Percentiles rank a stretch among this genome's conserved stretches.
phyloP scores from a whole-genome alignment of 2,797 vertebrate species.

The Alauda arvensis region DNA sequence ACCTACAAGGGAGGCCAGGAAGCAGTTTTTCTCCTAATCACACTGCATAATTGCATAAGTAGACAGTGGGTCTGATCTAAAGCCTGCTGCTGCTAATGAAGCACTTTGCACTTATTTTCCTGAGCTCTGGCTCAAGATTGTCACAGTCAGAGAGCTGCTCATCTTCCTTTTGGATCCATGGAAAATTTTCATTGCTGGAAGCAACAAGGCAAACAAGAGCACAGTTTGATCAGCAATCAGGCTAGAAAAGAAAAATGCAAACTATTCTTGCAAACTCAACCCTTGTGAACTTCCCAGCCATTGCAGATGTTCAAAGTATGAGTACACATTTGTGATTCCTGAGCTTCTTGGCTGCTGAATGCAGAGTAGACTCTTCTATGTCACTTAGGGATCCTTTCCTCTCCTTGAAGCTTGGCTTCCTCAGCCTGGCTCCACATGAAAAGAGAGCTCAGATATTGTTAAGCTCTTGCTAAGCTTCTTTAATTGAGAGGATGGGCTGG shows the following conservation, averaged over 20 bases:
- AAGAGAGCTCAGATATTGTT: not conserved
- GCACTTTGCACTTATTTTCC: not conserved
- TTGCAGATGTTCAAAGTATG: not conserved
- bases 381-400: not conserved
- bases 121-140: not conserved
- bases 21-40: constrained; percentile 13
- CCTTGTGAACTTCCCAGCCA: not conserved
- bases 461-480: not conserved
- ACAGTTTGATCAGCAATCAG: not conserved
- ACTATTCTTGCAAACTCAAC: not conserved
- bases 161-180: not conserved
- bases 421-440: not conserved
- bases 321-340: not conserved
- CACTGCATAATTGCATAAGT: constrained; percentile 12
- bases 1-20: not conserved
- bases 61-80: not conserved
- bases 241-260: not conserved
- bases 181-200: not conserved
- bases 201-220: not conserved
- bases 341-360: not conserved
- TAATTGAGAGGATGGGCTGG: not conserved
- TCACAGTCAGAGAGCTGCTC: not conserved
- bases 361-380: not conserved
- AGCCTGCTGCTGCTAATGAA: constrained; percentile 1
- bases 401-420: not conserved